Conservation (phyloP, 2,797 vertebrate genomes). For the Erethizon dorsatum region DNA sequence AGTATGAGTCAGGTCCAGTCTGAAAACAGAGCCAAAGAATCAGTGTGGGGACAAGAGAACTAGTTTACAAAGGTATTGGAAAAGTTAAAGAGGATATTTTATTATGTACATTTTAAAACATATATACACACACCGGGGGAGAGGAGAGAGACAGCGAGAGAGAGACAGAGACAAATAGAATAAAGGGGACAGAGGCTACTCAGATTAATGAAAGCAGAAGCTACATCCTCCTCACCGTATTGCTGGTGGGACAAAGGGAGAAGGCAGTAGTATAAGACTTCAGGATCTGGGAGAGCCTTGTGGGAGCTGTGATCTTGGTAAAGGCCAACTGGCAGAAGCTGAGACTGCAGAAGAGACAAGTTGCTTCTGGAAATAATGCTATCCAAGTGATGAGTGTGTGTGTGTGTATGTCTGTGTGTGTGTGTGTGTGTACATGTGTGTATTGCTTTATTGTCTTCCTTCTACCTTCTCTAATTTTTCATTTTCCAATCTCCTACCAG, state of each 20-base stretch:
- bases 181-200: neutral
- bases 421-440: neutral
- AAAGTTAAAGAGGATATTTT: conserved; percentile 29
- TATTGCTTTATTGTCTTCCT: neutral
- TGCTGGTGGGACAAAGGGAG: neutral
- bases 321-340: neutral
- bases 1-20: neutral
- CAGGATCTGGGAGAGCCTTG: neutral
- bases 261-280: neutral
- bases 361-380: conserved; percentile 26
- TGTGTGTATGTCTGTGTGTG: neutral
- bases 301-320: neutral
- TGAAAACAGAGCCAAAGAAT: conserved; percentile 46
- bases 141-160: neutral
- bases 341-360: neutral
- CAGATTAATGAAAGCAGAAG: neutral
- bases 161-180: no score
- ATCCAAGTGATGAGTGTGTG: neutral
- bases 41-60: neutral
- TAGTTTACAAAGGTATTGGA: neutral
- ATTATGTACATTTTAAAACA: neutral
- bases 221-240: neutral
- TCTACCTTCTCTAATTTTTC: neutral
- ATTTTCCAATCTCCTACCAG: neutral
- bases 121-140: no score